Evolutionary conservation across 2,888 invertebrate genomes (phyloP).

Genomic region (Coelopa pilipes): DNA sequence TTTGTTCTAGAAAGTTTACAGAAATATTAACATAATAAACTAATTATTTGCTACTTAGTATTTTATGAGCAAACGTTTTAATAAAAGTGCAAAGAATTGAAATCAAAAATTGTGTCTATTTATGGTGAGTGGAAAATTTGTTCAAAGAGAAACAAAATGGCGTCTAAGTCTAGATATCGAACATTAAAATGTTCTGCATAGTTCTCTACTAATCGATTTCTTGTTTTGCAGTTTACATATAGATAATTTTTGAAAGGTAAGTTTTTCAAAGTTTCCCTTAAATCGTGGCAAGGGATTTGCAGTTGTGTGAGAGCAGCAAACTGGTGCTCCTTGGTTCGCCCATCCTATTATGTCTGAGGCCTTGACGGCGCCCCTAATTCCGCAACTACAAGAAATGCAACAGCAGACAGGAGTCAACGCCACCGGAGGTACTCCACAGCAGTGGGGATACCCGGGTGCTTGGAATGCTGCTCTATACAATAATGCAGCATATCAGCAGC

Average conservation of each 20-base stretch:
- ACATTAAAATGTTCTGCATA: background rate
- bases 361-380: constrained; percentile 59
- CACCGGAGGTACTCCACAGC: constrained; percentile 40
- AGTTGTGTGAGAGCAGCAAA: background rate
- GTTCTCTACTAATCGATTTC: background rate
- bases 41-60: background rate
- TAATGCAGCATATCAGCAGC: constrained; percentile 53
- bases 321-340: background rate
- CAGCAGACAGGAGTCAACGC: constrained; percentile 39
- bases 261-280: constrained; percentile 24
- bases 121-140: constrained; percentile 24
- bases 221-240: constrained; percentile 14
- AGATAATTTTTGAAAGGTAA: constrained; percentile 29
- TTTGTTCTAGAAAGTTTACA: background rate
- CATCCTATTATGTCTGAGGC: constrained; percentile 55
- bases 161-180: background rate
- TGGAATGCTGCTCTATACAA: constrained; percentile 55
- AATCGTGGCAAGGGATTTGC: background rate
- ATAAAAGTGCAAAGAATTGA: background rate
- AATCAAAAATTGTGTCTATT: background rate
- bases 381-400: constrained; percentile 64
- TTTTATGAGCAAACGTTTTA: background rate
- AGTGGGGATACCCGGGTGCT: constrained; percentile 47
- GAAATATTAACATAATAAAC: background rate
- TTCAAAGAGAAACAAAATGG: constrained; percentile 29